Evolutionary conservation across 2,888 invertebrate species (phyloP), one percentile per base, ranked within the genome.

Genomic region (Aphidius colemani): DNA sequence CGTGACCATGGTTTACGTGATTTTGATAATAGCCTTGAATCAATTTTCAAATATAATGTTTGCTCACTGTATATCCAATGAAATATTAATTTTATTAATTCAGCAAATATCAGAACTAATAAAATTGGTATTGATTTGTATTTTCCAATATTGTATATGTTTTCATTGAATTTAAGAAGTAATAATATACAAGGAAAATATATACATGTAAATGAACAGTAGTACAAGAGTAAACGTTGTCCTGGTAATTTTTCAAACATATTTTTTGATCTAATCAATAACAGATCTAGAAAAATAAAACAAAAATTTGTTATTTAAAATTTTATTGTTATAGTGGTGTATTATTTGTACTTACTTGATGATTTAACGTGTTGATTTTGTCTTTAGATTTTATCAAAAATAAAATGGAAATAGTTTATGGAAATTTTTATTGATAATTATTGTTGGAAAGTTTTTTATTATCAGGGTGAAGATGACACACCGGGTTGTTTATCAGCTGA

Each of bases 121-220:
- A 84, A 69, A 13, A 84, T 75, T 13, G 81, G 80, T 13, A 83
- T 73, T 58, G 83, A 84, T 65, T 81, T 80, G 67, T 79, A 87
- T 69, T 86, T 86, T 63, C 89, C 89, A 40, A 89, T 84, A 48
- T 86, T 85, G 72, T 88, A 88, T 8, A 89, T 80, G 60, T 85
- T 83, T 39, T 86, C 86, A 69, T 84, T 87, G 73, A 85, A 85
- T 39, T 86, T 85, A 71, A 89, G 81, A 46, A 86, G 81, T 61
- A 86, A 84, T 45, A 88, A 76, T 66, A 88, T 85, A 65, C 84
- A 84, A 4, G 88, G 85, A 69, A 89, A 82, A 74, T 89, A 89
- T 78, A 88, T 85, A 73, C 88, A 88, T 48, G 89, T 87, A 69
- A 88, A 82, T 44, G 86, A 82, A 78, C 86, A 86, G 46, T 87